Evolutionary conservation across 2,888 invertebrate genomes (phyloP).

Genomic region (Limulus polyphemus): DNA sequence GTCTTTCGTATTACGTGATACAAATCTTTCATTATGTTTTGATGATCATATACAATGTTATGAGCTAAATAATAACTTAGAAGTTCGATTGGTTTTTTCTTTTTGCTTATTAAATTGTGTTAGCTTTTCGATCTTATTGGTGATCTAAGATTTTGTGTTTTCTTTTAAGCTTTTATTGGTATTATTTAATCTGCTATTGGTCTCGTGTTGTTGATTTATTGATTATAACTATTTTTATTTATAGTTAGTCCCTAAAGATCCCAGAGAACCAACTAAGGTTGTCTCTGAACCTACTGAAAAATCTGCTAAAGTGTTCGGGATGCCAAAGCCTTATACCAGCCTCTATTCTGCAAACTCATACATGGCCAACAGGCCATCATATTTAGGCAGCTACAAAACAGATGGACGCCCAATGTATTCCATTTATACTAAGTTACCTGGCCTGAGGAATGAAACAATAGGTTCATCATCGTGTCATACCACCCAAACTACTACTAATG

Average conservation of each 20-base stretch:
- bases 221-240: neutral
- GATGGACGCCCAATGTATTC: slow-evolving; percentile 21
- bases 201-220: no score
- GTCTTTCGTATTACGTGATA: no score
- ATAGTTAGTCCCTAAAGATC: slow-evolving; percentile 19
- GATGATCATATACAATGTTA: no score
- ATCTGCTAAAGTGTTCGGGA: slow-evolving; percentile 47
- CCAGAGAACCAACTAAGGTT: slow-evolving; percentile 11
- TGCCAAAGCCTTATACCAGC: slow-evolving; percentile 49
- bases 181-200: no score
- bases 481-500: slow-evolving; percentile 8
- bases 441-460: slow-evolving; percentile 24
- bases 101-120: no score
- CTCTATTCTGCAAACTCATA: slow-evolving; percentile 54
- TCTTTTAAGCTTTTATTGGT: no score
- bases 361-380: slow-evolving; percentile 55
- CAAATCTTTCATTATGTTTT: no score
- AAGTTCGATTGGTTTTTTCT: no score
- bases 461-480: neutral
- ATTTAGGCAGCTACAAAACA: slow-evolving; percentile 43
- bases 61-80: no score
- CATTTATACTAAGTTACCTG: slow-evolving; percentile 25
- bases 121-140: no score
- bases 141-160: no score
- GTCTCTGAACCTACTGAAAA: slow-evolving; percentile 13